Evolutionary conservation across 2,113 vertebrate genomes (phyloP).

Genomic region (Chamaetylas fuelleborni): DNA sequence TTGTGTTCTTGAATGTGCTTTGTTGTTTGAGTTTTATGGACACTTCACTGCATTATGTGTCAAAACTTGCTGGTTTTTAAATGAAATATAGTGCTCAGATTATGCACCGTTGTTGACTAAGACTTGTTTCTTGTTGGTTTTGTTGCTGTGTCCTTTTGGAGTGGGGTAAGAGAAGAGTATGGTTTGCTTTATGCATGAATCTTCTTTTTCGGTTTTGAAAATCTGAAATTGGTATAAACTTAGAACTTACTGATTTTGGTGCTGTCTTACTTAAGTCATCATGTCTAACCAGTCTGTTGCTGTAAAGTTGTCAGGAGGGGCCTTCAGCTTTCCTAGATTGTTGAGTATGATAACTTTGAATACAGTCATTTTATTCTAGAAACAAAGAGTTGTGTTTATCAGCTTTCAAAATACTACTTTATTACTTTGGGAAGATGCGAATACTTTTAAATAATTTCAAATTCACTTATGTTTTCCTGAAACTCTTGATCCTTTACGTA

Average conservation of each 20-base stretch:
- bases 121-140: background rate
- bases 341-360: background rate
- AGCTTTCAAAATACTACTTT: background rate
- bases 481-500: background rate
- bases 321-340: background rate
- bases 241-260: background rate
- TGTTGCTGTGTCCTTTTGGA: background rate
- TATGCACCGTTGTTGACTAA: background rate
- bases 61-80: background rate
- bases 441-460: background rate
- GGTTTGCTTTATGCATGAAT: background rate
- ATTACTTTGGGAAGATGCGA: background rate
- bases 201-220: background rate
- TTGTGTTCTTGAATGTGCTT: background rate
- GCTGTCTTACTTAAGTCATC: background rate
- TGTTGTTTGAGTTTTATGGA: background rate
- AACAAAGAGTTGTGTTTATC: background rate
- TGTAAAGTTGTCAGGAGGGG: background rate
- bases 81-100: fast-evolving
- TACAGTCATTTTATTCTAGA: background rate
- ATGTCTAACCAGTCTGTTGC: background rate
- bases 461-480: background rate
- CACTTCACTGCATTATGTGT: background rate
- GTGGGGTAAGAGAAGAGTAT: background rate
- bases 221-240: background rate